A percentile compares a stretch with the other conserved stretches of the same genome.
Evolutionary conservation across 2,888 invertebrate genomes (phyloP).

Genomic region (Melanostoma scalare): DNA sequence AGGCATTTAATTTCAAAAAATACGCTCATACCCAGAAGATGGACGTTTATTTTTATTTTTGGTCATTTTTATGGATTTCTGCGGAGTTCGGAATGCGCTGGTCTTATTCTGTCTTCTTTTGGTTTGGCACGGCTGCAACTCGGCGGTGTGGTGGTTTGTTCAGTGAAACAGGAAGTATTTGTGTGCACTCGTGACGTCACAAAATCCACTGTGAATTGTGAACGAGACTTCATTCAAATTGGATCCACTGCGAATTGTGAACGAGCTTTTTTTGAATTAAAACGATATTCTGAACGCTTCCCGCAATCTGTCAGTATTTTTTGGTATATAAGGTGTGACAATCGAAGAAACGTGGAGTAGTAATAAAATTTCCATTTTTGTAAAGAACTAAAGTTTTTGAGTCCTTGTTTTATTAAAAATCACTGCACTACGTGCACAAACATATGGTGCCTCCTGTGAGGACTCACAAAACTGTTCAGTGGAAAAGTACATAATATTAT

Average conservation of each 20-base stretch:
- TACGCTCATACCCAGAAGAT: not conserved
- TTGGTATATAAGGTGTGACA: not conserved
- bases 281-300: too few species aligned
- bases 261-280: too few species aligned
- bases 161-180: conserved; percentile 65
- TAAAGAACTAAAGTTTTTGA: not conserved
- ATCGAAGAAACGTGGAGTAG: not conserved
- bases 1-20: conserved; percentile 10
- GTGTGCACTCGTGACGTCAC: not conserved
- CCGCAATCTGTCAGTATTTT: too few species aligned
- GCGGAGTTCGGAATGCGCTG: conserved; percentile 49
- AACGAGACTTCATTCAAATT: too few species aligned
- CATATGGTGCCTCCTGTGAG: conserved; percentile 27
- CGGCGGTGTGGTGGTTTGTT: conserved; percentile 1
- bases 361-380: not conserved
- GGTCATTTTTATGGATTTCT: conserved; percentile 55
- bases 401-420: not conserved
- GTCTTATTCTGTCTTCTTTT: conserved; percentile 28
- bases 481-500: not conserved
- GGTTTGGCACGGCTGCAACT: not conserved
- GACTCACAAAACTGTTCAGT: not conserved
- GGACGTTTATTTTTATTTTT: conserved; percentile 39
- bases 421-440: conserved; percentile 19
- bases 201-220: too few species aligned
- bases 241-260: too few species aligned